Conservation (phyloP, 2,113 vertebrate genomes). For the Mastomys natalensis region DNA sequence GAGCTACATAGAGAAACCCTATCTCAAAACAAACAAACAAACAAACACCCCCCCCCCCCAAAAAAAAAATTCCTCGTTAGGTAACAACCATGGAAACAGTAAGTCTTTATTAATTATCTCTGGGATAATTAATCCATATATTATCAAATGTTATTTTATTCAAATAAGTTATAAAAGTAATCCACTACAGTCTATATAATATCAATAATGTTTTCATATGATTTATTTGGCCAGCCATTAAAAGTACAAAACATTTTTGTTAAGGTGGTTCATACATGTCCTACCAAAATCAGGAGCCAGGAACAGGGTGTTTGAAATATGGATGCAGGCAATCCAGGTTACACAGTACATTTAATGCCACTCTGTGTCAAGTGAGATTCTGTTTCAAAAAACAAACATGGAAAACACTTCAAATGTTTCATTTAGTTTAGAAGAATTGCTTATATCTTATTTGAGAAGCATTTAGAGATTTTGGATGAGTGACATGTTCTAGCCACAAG, state of each 20-base stretch:
- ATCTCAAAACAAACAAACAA: too few species aligned
- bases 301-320: background rate
- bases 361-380: background rate
- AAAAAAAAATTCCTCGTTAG: background rate
- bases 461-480: background rate
- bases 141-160: background rate
- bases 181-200: background rate
- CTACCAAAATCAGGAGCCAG: background rate
- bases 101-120: background rate
- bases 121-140: background rate
- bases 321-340: background rate
- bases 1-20: too few species aligned
- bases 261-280: background rate
- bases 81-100: background rate
- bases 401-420: background rate
- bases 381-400: background rate
- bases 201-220: background rate
- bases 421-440: background rate
- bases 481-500: background rate
- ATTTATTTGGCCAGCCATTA: background rate
- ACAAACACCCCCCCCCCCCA: too few species aligned
- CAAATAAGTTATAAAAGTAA: conserved; percentile 10
- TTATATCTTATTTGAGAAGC: background rate
- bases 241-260: background rate
- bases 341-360: background rate